Evolutionary conservation across 1,140 invertebrate species (phyloP), one percentile per base, ranked within the genome.

Genomic region (Trissolcus basalis): DNA sequence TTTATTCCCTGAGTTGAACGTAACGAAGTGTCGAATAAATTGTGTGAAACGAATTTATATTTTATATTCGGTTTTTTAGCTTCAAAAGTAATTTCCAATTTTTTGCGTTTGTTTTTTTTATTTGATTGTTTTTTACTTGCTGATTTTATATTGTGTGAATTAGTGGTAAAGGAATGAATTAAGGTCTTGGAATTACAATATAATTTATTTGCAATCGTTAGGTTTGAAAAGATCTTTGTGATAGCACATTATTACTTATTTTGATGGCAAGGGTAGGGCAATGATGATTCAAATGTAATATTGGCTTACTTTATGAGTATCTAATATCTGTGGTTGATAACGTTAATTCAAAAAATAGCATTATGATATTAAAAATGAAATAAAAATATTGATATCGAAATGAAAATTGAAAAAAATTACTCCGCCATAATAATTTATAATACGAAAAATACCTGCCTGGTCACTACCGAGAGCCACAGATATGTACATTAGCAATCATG

Each of bases 161-260:
- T 27, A 6, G 49, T 60, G 32, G 49, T 32, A 41, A 54, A 43
- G 44, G 9, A 45, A 73, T 27, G 19, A 19, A 48, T 39, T 51
- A 14, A 39, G 41, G 60, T 39, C n/a, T 67, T n/a, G 13, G 50
- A 74, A 61, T 61, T 48, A 51, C 54, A 56, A 58, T 58, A 69
- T 45, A 51, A 14, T 69, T 41, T 48, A 14, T 59, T 13, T 15
- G 33, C 15, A 59, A 68, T 51, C 47, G 48, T 56, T 68, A 68
- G 53, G 1, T 48, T 58, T 39, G 39, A 68, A 48, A 68, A 36
- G 56, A 55, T 63, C 43, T 59, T 75, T 75, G 72, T 75, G 64
- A 75, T 75, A 75, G 64, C 64, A 75, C 64, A 75, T 68, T 69
- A 75, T 48, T 75, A 75, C 72, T 75, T 75, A 75, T 69, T 41